These are phyloP conservation scores for Podocnemis expansa DNA, from an alignment of 2,113 vertebrate species.

Conservation along the genomic window DNA sequence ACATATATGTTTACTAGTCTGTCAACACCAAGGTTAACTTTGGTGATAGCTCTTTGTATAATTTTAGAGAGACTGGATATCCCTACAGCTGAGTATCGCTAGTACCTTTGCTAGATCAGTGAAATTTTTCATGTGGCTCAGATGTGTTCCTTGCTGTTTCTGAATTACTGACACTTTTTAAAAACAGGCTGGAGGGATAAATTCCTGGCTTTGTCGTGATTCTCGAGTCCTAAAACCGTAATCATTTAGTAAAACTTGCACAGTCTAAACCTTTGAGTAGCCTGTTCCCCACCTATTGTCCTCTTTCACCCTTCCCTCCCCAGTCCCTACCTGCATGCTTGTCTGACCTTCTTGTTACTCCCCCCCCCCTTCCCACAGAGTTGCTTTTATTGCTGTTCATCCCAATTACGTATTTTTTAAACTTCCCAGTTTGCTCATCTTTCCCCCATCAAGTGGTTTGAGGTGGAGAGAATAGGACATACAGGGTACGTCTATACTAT, in stretches of 20 bases:
- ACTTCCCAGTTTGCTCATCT: not conserved
- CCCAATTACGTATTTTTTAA: not conserved
- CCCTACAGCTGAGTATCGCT: not conserved
- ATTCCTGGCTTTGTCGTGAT: not conserved
- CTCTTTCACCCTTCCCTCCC: not conserved
- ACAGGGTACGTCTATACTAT: not conserved
- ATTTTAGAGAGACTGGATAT: not conserved
- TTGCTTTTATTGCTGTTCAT: not conserved
- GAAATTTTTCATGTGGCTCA: not conserved
- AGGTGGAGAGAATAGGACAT: not conserved
- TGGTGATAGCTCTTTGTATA: too few species aligned
- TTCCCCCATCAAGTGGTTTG: not conserved
- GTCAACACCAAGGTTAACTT: not conserved
- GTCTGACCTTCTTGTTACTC: not conserved
- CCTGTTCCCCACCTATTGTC: not conserved
- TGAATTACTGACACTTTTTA: not conserved
- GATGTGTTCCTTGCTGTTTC: slow-evolving; percentile 36
- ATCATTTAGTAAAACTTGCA: not conserved
- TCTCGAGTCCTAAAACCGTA: slow-evolving; percentile 5
- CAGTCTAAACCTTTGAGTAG: not conserved
- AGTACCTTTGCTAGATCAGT: not conserved
- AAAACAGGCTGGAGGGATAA: not conserved
- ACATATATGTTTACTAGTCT: not conserved
- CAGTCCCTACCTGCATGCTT: not conserved
- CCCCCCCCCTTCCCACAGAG: not conserved